phyloP scores from a whole-genome alignment of 1,140 invertebrate species.

The Drosophila takahashii region DNA sequence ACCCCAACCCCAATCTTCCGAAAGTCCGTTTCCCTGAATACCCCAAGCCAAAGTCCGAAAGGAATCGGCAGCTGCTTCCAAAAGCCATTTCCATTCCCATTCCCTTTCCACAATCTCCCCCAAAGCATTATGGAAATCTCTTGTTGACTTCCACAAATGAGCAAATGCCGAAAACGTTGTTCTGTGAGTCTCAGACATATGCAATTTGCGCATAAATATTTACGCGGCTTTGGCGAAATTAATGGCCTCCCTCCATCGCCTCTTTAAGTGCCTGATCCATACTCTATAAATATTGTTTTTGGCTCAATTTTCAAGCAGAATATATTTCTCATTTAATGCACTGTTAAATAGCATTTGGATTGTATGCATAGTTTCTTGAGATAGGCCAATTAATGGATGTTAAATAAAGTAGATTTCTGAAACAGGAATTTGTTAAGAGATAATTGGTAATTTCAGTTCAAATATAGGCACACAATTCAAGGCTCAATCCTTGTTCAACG shows the following conservation, averaged over 20 bases:
- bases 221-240: slow-evolving; percentile 71
- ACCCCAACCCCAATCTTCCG: background rate
- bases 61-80: slow-evolving; percentile 34
- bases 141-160: slow-evolving; percentile 80
- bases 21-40: background rate
- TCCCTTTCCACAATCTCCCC: slow-evolving; percentile 11
- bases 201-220: slow-evolving; percentile 78
- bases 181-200: slow-evolving; percentile 52
- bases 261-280: slow-evolving; percentile 8
- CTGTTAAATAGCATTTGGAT: slow-evolving; percentile 9
- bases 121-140: slow-evolving; percentile 69
- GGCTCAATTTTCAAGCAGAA: slow-evolving; percentile 18
- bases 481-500: no score
- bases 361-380: background rate
- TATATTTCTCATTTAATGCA: slow-evolving; percentile 47
- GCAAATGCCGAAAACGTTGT: slow-evolving; percentile 64
- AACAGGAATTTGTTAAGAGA: background rate
- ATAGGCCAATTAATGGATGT: slow-evolving; percentile 2
- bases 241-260: slow-evolving; percentile 41
- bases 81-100: slow-evolving; percentile 7
- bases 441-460: no score
- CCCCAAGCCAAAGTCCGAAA: slow-evolving; percentile 18
- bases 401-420: background rate
- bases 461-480: no score
- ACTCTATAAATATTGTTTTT: slow-evolving; percentile 49